A percentile compares a stretch with the other conserved stretches of the same genome.
Conservation (phyloP, 1,140 invertebrate species). For the Drosophila punjabiensis region DNA sequence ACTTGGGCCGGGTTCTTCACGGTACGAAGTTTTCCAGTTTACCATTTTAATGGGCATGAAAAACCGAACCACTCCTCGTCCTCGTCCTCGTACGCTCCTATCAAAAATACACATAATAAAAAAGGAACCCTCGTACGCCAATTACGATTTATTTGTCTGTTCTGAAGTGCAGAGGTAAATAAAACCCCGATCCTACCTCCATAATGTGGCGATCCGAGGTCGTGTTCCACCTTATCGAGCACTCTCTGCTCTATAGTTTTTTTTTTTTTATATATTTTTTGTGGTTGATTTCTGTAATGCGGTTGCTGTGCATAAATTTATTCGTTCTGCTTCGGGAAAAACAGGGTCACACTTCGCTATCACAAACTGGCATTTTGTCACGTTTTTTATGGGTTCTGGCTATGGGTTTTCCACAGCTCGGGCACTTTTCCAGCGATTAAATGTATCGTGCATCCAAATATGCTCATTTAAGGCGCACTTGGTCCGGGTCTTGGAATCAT, state of each 20-base stretch:
- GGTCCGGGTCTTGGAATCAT: slow-evolving; percentile 52
- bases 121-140: slow-evolving; percentile 74
- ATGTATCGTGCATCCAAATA: slow-evolving; percentile 75
- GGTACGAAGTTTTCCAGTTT: slow-evolving; percentile 61
- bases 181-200: slow-evolving; percentile 41
- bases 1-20: slow-evolving; percentile 53
- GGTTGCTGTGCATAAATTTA: slow-evolving; percentile 48
- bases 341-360: slow-evolving; percentile 66
- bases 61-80: slow-evolving; percentile 46
- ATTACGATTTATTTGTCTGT: slow-evolving; percentile 82
- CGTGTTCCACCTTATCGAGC: slow-evolving; percentile 67
- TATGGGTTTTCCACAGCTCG: slow-evolving; percentile 17
- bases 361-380: slow-evolving; percentile 74
- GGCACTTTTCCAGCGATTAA: slow-evolving; percentile 73
- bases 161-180: slow-evolving; percentile 73
- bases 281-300: slow-evolving; percentile 43
- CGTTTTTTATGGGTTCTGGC: slow-evolving; percentile 62
- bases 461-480: slow-evolving; percentile 72
- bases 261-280: slow-evolving; percentile 11
- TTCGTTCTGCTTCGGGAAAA: slow-evolving; percentile 34
- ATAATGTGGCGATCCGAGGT: slow-evolving; percentile 48
- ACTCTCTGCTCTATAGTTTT: slow-evolving; percentile 3
- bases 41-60: slow-evolving; percentile 76
- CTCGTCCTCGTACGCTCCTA: slow-evolving; percentile 10
- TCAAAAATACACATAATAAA: slow-evolving; percentile 33